A percentile compares a stretch with the other conserved stretches of the same genome.
phyloP scores from a whole-genome alignment of 2,113 vertebrate species.

The Xerus inauris region DNA sequence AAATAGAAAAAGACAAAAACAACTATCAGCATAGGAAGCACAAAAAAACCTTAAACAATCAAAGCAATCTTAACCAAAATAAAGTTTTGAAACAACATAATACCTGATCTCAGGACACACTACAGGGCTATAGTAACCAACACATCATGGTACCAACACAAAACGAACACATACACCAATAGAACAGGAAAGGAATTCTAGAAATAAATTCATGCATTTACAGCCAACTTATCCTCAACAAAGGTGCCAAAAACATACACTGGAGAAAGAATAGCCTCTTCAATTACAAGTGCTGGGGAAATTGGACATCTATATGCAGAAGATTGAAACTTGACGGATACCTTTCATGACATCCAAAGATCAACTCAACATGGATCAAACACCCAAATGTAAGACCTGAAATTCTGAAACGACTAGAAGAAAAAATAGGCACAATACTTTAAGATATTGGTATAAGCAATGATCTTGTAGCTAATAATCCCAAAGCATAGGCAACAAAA shows the following conservation, averaged over 20 bases:
- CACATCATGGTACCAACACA: not conserved
- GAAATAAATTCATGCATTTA: not conserved
- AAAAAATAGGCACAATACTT: not conserved
- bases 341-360: not conserved
- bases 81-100: no score
- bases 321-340: not conserved
- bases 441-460: not conserved
- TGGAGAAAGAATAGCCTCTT: not conserved
- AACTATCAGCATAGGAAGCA: not conserved
- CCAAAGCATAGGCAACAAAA: not conserved
- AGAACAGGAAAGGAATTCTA: no score
- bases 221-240: not conserved
- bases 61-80: no score
- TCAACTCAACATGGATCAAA: not conserved
- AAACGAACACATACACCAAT: not conserved
- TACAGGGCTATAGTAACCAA: not conserved
- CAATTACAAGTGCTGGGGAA: not conserved
- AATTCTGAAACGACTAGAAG: not conserved
- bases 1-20: not conserved
- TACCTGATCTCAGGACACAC: not conserved
- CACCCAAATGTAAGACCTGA: not conserved
- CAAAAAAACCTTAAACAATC: not conserved
- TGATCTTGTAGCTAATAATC: not conserved
- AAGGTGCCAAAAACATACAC: not conserved
- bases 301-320: not conserved